phyloP scores from a whole-genome alignment of 2,888 invertebrate genomes.

The Volucella zonaria region DNA sequence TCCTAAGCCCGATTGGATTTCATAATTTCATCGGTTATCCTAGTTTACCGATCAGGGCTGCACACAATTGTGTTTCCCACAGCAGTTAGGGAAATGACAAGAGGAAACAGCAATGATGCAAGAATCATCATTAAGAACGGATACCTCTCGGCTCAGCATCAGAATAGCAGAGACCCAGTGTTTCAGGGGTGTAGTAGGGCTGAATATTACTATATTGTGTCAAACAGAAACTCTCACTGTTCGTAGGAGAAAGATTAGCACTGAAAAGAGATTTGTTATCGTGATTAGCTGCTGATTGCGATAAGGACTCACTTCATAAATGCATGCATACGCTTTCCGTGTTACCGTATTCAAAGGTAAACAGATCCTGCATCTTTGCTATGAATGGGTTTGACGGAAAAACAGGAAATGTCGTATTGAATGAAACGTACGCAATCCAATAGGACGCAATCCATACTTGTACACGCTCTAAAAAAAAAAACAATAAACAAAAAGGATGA shows the following conservation, averaged over 20 bases:
- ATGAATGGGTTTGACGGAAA: slow-evolving; percentile 39
- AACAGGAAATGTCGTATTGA: slow-evolving; percentile 64
- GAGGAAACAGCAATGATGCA: neutral
- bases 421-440: slow-evolving; percentile 19
- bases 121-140: too few species aligned
- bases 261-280: slow-evolving; percentile 50
- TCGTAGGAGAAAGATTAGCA: slow-evolving; percentile 48
- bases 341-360: slow-evolving; percentile 26
- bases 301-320: slow-evolving; percentile 37
- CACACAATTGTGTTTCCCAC: slow-evolving; percentile 39
- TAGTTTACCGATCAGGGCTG: slow-evolving; percentile 43
- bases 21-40: slow-evolving; percentile 66
- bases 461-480: slow-evolving; percentile 44
- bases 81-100: slow-evolving; percentile 31
- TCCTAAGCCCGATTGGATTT: slow-evolving; percentile 55
- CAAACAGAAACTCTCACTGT: slow-evolving; percentile 37
- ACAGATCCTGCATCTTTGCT: slow-evolving; percentile 7
- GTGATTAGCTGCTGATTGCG: slow-evolving; percentile 69
- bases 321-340: slow-evolving; percentile 19
- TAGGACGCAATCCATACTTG: neutral
- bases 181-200: slow-evolving; percentile 39
- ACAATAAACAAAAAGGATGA: slow-evolving; percentile 46
- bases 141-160: slow-evolving; percentile 14
- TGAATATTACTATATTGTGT: slow-evolving; percentile 32
- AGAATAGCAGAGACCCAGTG: neutral